phyloP scores from a whole-genome alignment of 1,140 invertebrate species.

The Atta cephalotes region DNA sequence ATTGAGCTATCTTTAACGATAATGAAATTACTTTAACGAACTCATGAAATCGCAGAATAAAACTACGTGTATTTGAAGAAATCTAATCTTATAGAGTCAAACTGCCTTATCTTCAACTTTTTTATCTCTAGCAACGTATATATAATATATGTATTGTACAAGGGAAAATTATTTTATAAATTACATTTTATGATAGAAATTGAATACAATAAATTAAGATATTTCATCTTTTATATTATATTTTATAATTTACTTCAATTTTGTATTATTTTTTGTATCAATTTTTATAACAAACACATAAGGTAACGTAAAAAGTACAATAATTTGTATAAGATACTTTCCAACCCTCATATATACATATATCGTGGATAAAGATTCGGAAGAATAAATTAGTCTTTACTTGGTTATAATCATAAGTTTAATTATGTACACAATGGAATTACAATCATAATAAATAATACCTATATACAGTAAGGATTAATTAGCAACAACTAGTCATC shows the following conservation, averaged over 20 bases:
- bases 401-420: not conserved
- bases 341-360: not conserved
- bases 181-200: no score
- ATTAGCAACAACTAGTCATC: slow-evolving; percentile 47
- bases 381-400: not conserved
- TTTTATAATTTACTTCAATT: no score
- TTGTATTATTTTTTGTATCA: no score
- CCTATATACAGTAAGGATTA: slow-evolving; percentile 8
- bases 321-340: no score
- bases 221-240: no score
- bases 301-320: no score
- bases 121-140: not conserved
- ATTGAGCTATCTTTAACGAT: not conserved
- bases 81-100: slow-evolving; percentile 15
- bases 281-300: no score
- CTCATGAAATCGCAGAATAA: slow-evolving; percentile 2
- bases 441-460: not conserved
- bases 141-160: no score
- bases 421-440: not conserved
- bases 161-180: no score
- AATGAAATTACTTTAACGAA: slow-evolving; percentile 8
- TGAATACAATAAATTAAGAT: no score
- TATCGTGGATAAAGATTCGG: not conserved
- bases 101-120: slow-evolving; percentile 12
- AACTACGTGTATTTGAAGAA: not conserved